These are phyloP conservation scores for Drosophila paranaensis DNA, from an alignment of 2,888 invertebrate species.

Conservation along the genomic window DNA sequence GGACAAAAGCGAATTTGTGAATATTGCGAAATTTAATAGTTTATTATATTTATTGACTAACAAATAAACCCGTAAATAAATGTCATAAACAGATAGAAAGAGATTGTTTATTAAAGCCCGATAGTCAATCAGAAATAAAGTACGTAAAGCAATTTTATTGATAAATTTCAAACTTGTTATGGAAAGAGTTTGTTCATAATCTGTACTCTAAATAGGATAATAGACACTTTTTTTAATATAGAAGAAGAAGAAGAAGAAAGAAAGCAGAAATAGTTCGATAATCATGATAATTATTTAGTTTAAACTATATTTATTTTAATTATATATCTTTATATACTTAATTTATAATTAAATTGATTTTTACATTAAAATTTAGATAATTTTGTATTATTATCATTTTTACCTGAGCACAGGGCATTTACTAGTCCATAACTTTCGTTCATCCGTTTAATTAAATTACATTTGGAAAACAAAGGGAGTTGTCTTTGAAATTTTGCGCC, in stretches of 20 bases:
- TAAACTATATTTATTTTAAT: too few species aligned
- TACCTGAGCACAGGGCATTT: not conserved
- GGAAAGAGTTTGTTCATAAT: too few species aligned
- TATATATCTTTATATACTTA: too few species aligned
- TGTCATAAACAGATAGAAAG: not conserved
- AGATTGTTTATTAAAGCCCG: not conserved
- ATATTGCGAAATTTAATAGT: constrained; percentile 25
- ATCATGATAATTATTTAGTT: too few species aligned
- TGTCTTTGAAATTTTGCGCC: not conserved
- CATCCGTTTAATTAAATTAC: constrained; percentile 20
- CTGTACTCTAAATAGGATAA: too few species aligned
- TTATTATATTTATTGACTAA: constrained; percentile 27
- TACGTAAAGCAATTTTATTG: not conserved
- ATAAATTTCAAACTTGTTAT: not conserved
- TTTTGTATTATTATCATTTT: not conserved
- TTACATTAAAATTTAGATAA: too few species aligned
- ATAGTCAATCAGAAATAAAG: not conserved
- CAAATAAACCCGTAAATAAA: constrained; percentile 14
- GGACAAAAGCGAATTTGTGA: constrained; percentile 26
- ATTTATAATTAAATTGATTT: too few species aligned
- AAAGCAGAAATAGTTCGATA: too few species aligned
- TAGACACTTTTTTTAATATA: too few species aligned
- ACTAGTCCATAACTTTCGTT: not conserved
- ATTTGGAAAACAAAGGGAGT: constrained; percentile 19
- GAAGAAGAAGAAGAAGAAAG: too few species aligned